Conservation (phyloP, 2,797 vertebrate genomes). For the Myotis pilosus region DNA sequence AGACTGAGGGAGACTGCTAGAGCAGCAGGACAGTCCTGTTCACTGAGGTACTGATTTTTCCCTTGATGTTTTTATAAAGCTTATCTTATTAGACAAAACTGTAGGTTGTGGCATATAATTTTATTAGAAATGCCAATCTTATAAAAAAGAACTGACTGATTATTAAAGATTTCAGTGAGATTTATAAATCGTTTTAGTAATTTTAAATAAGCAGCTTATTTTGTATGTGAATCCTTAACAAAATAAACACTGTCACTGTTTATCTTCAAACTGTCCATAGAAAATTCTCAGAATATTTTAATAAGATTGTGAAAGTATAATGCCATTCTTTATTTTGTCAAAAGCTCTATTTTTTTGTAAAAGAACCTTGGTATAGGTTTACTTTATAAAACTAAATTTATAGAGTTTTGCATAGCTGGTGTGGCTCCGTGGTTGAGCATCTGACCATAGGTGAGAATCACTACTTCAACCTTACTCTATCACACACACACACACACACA, state of each 20-base stretch:
- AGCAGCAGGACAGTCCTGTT: background rate
- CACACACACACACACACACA: background rate
- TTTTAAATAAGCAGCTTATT: slow-evolving; percentile 28
- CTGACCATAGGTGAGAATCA: background rate
- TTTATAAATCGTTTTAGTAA: background rate
- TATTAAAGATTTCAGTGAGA: background rate
- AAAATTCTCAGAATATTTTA: slow-evolving; percentile 19
- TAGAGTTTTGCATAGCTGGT: background rate
- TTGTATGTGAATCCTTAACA: background rate
- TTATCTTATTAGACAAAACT: slow-evolving; percentile 11
- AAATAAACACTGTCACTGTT: slow-evolving; percentile 14
- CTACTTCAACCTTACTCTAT: background rate
- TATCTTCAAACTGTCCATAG: slow-evolving; percentile 6
- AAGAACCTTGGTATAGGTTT: background rate
- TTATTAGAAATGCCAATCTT: slow-evolving; percentile 39
- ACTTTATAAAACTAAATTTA: background rate
- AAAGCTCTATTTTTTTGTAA: slow-evolving; percentile 38
- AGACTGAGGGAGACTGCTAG: background rate
- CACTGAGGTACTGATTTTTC: background rate
- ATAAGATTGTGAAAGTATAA: background rate
- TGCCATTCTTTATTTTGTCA: slow-evolving; percentile 18
- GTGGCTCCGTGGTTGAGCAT: too few species aligned
- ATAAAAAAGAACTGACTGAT: slow-evolving; percentile 10
- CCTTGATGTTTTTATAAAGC: slow-evolving; percentile 24
- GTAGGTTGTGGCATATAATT: background rate